Percentiles rank a stretch among this genome's conserved stretches.
Conservation (phyloP, 2,797 vertebrate genomes). For the Oreonectes daqikongensis region DNA sequence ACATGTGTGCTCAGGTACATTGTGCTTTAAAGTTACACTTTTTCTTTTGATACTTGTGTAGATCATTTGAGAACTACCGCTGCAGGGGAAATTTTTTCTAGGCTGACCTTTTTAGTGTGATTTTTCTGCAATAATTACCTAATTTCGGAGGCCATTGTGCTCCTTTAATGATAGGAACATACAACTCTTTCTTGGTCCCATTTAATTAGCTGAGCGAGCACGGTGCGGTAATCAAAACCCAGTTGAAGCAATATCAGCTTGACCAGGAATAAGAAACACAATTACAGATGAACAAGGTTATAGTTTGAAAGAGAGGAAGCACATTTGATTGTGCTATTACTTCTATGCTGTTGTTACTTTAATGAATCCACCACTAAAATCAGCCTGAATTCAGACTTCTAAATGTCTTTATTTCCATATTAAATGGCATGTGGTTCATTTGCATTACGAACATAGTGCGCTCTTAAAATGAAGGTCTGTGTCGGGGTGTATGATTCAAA, state of each 20-base stretch:
- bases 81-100: constrained; percentile 29
- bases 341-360: not conserved
- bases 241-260: constrained; percentile 39
- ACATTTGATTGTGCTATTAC: constrained; percentile 13
- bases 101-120: constrained; percentile 56
- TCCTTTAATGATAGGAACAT: constrained; percentile 48
- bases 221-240: constrained; percentile 50
- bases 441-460: constrained; percentile 6
- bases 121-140: constrained; percentile 56
- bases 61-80: constrained; percentile 26
- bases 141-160: constrained; percentile 51
- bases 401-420: constrained; percentile 31
- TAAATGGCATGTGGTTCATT: not conserved
- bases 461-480: not conserved
- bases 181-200: constrained; percentile 38
- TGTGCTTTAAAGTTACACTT: not conserved
- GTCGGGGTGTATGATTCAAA: not conserved
- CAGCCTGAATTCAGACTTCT: not conserved
- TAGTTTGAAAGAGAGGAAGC: constrained; percentile 15
- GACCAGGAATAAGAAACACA: constrained; percentile 28
- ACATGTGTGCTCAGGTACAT: not conserved
- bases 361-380: not conserved
- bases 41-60: not conserved
- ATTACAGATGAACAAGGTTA: constrained; percentile 27
- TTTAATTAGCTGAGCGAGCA: constrained; percentile 53